Percentiles rank a stretch among this genome's conserved stretches.
phyloP scores from a whole-genome alignment of 2,113 vertebrate species.

The Grammomys surdaster region DNA sequence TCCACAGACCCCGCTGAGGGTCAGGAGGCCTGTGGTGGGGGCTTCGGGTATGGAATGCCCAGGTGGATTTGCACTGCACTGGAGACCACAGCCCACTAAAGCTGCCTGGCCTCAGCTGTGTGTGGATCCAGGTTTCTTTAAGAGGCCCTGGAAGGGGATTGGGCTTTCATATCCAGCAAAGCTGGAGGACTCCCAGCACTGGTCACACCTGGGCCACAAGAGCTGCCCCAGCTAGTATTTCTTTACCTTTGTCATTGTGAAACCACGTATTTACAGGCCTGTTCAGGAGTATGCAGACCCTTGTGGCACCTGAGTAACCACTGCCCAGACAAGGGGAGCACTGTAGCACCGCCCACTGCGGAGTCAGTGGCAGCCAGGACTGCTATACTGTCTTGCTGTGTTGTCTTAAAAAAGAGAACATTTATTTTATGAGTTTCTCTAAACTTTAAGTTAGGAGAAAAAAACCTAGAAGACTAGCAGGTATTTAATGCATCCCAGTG shows the following conservation, averaged over 20 bases:
- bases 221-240: not conserved
- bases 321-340: not conserved
- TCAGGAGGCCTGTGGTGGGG: not conserved
- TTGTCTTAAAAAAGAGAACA: not conserved
- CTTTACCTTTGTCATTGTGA: not conserved
- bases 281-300: not conserved
- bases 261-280: not conserved
- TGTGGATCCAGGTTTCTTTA: conserved; percentile 53
- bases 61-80: conserved; percentile 62
- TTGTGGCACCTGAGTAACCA: conserved; percentile 51
- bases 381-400: not conserved
- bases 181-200: not conserved
- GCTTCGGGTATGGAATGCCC: conserved; percentile 30
- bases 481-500: not conserved
- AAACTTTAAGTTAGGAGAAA: not conserved
- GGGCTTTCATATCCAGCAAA: conserved; percentile 7
- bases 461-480: not conserved
- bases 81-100: not conserved
- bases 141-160: conserved; percentile 55
- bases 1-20: not conserved
- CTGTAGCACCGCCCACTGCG: not conserved
- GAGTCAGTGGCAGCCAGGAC: not conserved
- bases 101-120: conserved; percentile 65
- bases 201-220: not conserved
- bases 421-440: not conserved